Evolutionary conservation across 2,113 vertebrate species (phyloP).

Genomic region (Aegotheles bennettii): DNA sequence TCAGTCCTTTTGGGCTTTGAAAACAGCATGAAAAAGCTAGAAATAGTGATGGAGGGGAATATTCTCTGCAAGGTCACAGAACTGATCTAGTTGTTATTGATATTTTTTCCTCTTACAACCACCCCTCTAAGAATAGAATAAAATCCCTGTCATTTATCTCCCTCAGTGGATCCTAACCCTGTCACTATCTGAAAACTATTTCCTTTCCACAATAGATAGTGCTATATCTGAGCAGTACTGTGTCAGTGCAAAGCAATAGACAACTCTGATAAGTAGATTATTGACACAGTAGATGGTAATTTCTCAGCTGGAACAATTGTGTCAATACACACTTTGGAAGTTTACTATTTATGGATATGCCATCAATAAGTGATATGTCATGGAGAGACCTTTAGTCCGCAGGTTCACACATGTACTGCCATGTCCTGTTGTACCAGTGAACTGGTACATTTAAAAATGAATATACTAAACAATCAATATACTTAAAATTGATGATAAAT

Average conservation of each 20-base stretch:
- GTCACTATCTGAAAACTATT: constrained; percentile 27
- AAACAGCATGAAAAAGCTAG: constrained; percentile 16
- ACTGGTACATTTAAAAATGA: background rate
- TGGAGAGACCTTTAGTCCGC: background rate
- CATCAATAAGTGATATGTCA: background rate
- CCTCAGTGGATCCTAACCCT: constrained; percentile 16
- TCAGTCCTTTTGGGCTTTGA: constrained; percentile 14
- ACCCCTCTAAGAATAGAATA: constrained; percentile 1
- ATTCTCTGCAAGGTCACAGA: constrained; percentile 26
- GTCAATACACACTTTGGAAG: background rate
- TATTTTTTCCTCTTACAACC: constrained; percentile 27
- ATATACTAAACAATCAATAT: background rate
- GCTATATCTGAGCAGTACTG: background rate
- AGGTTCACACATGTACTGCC: background rate
- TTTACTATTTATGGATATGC: background rate
- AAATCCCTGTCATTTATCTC: constrained; percentile 30
- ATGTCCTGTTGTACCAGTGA: background rate
- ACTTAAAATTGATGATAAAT: background rate
- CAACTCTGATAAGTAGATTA: constrained; percentile 7
- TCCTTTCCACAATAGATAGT: background rate
- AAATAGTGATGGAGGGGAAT: background rate
- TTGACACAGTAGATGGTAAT: background rate
- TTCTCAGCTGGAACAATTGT: constrained; percentile 18
- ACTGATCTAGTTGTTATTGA: constrained; percentile 40
- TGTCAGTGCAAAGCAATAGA: background rate